Base-by-base conservation (phyloP, 2,113 vertebrate species). In the Anolis carolinensis region DNA sequence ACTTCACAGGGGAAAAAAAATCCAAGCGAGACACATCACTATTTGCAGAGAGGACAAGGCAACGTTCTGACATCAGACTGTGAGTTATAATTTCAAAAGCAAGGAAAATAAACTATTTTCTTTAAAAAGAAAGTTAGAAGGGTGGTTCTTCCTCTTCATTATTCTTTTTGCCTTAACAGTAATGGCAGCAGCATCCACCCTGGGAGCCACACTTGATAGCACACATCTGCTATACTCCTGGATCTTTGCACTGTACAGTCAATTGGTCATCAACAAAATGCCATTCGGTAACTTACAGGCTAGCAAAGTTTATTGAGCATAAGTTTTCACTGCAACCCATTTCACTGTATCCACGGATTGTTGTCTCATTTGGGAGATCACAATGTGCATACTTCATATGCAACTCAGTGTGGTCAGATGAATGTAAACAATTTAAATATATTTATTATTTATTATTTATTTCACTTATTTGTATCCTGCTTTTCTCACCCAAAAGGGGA, bases 151-250 rank as follows among this genome's bases (percentile, higher is more conserved):
- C 59, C 23, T 80, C 21, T 9, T 39, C 7, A 74, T 20, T 44
- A 23, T 74, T 3, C n/a, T n/a, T 11, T 44, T 44, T 44, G 39
- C 30, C 27, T 70, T 30, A 68, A 68, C 30, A 30, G 13, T 32
- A 4, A 73, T 39, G 34, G n/a, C 4, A 65, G 63, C 55, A 74
- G 27, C 25, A 55, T 68, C 79, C 32, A 30, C 39, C 16, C 18
- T 81, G 65, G 44, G 30, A 81, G 30, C 27, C 65, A 81, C 48
- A 70, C 30, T 32, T 50, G 32, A 81, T 44, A 44, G 2, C 39
- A 44, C 68, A 70, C 30, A 30, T 81, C 70, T 39, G 79, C 65
- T 81, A n/a, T 50, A 21, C 76, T 79, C 76, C n/a, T 79, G 52
- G 7, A 55, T 55, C n/a, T 78, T 62, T 23, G 63, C 63, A 25